These are phyloP conservation scores for Chionoecetes opilio DNA, from an alignment of 1,140 invertebrate species.

Conservation along the genomic window DNA sequence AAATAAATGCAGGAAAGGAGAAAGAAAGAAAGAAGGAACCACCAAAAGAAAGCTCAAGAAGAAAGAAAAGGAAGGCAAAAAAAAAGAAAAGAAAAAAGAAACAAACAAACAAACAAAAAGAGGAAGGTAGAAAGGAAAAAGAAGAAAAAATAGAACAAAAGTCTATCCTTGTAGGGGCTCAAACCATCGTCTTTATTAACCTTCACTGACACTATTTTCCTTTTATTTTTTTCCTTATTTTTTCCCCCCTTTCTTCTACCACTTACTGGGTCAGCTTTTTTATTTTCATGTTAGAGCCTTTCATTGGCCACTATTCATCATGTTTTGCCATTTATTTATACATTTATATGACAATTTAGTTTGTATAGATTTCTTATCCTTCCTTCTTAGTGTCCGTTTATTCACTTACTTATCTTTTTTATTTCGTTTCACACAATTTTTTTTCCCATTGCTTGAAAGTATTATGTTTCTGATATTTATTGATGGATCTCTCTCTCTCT, in stretches of 20 bases:
- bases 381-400: neutral
- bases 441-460: neutral
- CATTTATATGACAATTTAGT: neutral
- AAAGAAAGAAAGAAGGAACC: no score
- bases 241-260: neutral
- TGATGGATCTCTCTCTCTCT: neutral
- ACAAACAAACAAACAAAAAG: neutral
- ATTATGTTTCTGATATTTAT: neutral
- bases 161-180: neutral
- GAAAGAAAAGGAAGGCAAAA: neutral
- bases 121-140: neutral
- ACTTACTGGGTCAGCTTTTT: neutral
- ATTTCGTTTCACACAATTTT: no score
- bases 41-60: no score
- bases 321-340: constrained; percentile 22
- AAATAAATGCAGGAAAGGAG: neutral
- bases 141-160: neutral
- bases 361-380: neutral
- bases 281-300: neutral
- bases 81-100: neutral
- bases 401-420: neutral
- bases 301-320: neutral
- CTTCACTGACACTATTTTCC: neutral
- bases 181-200: neutral
- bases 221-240: neutral